Base-by-base conservation (phyloP, 2,888 invertebrate genomes). In the Hecatera dysodea region DNA sequence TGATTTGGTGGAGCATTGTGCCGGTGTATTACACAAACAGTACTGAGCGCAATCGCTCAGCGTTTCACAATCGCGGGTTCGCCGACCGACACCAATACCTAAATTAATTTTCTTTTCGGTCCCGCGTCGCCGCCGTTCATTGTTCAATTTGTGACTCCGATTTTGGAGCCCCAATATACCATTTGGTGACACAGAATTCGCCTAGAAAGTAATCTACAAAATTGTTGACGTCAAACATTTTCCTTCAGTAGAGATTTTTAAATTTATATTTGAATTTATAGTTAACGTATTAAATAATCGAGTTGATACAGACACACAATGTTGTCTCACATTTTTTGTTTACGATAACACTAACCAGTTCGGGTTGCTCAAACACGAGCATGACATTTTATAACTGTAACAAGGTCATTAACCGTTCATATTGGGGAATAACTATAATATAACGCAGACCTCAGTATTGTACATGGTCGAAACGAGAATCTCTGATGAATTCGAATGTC, bases 41-140 rank as follows among this genome's bases (percentile, higher is more conserved):
- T 90, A 91, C 90, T 87, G 92, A 92, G 92, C 93, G 94, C 94
- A 94, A 94, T 94, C 94, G 91, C 92, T 93, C 91, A 90, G 86
- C 89, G 92, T 95, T 95, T 95, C 95, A 94, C 95, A 95, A 96
- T 93, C 89, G 90, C 87, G 93, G 92, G 95, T 92, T 95, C 95
- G 90, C 88, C 90, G 95, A 92, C 95, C 95, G 95, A 92, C 95
- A 95, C 95, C 93, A 92, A 95, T 96, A 94, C 95, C 94, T 96
- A 95, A 93, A 95, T 95, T 95, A 95, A 95, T 95, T 95, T 95
- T 95, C 94, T 95, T 94, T 95, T 95, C 89, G 92, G 90, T 91
- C 90, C 90, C 90, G 90, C 90, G 90, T 90, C 90, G 91, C 87
- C 88, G 89, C 85, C 87, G 89, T 88, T 93, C 93, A 95, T 95